Evolutionary conservation across 1,140 invertebrate species (phyloP), one percentile per base, ranked within the genome.

Genomic region (Homalodisca vitripennis): DNA sequence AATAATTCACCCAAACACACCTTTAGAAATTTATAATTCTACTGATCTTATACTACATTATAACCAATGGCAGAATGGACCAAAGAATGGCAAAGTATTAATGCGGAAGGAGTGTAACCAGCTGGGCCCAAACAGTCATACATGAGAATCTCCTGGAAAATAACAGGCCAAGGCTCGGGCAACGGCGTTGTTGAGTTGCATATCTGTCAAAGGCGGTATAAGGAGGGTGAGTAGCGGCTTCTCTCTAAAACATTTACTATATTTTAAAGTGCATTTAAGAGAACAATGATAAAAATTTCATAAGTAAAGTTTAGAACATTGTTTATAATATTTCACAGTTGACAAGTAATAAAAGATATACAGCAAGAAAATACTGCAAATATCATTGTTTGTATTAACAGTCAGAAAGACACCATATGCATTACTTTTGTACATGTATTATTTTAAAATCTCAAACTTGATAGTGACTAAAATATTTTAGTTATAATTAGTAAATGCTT

Each of bases 121-220:
- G 14, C n/a, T 51, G 48, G 48, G n/a, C n/a, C 48, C 3, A 51
- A 51, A 20, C 48, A 51, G 48, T 51, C 48, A 3, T 51, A 51
- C 48, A 51, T 51, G 48, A 51, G 22, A 20, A n/a, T n/a, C n/a
- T n/a, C 3, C 48, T 12, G 14, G 14, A 51, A 22, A 51, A 22
- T 20, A 51, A 20, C n/a, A 20, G n/a, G 48, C 6, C 3, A 51
- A 51, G 48, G 48, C 48, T 14, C 17, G 48, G n/a, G n/a, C n/a
- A n/a, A n/a, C n/a, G n/a, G n/a, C n/a, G n/a, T n/a, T n/a, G n/a
- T n/a, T n/a, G n/a, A n/a, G n/a, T n/a, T n/a, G 22, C 17, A 51
- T 20, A 22, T 51, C 3, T 14, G 17, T 3, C 14, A 51, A 14
- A 51, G 17, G 3, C 22, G 48, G 3, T 14, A 14, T 10, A 22